Conservation (phyloP, 2,797 vertebrate species). For the Naso thynnoides region DNA sequence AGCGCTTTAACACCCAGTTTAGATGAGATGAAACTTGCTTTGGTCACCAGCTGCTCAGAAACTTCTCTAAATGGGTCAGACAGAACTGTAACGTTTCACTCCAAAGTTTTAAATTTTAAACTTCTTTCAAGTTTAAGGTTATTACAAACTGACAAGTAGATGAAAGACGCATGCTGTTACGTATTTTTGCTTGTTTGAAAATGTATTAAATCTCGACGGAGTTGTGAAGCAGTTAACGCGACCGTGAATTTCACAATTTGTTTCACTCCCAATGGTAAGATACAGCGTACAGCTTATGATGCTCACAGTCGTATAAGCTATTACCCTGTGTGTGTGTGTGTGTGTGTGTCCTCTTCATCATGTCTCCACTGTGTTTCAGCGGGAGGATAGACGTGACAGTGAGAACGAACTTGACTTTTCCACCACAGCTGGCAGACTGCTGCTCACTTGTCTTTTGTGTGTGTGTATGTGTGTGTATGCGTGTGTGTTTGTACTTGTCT, state of each 20-base stretch:
- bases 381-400: slow-evolving; percentile 49
- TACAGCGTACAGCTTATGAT: not conserved
- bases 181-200: slow-evolving; percentile 23
- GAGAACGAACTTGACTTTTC: slow-evolving; percentile 66
- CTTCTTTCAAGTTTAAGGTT: slow-evolving; percentile 14
- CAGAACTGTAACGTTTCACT: not conserved
- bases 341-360: slow-evolving; percentile 40
- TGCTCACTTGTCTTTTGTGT: slow-evolving; percentile 32
- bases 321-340: slow-evolving; percentile 50
- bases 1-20: not conserved
- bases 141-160: slow-evolving; percentile 18
- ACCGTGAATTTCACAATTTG: slow-evolving; percentile 31
- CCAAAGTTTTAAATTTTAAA: slow-evolving; percentile 23
- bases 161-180: slow-evolving; percentile 19
- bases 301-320: slow-evolving; percentile 11
- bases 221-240: slow-evolving; percentile 11
- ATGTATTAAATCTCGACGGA: slow-evolving; percentile 5
- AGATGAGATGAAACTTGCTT: not conserved
- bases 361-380: slow-evolving; percentile 53
- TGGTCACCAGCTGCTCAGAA: not conserved
- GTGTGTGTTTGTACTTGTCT: slow-evolving; percentile 10
- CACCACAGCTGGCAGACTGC: slow-evolving; percentile 72
- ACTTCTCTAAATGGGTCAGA: slow-evolving; percentile 6
- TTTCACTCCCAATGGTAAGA: not conserved
- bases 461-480: slow-evolving; percentile 26